Conservation (phyloP, 2,113 vertebrate species). For the Excalfactoria chinensis region DNA sequence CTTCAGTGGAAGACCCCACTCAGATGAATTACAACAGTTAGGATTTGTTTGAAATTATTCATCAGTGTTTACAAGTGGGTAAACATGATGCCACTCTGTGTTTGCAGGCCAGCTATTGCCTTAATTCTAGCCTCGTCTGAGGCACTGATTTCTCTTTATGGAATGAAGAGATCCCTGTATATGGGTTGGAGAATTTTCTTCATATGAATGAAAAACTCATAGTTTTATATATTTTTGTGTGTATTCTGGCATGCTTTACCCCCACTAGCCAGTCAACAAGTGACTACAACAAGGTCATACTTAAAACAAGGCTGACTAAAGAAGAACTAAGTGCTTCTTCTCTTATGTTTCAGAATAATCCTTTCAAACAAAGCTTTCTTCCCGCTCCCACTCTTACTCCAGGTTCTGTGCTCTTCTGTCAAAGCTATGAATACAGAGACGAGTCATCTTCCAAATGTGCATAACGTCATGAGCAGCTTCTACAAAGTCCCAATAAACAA, state of each 20-base stretch:
- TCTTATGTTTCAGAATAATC: not conserved
- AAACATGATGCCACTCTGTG: not conserved
- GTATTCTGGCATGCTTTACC: not conserved
- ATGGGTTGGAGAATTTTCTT: slow-evolving; percentile 11
- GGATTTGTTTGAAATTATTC: not conserved
- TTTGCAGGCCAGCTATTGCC: slow-evolving; percentile 41
- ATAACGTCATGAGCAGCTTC: not conserved
- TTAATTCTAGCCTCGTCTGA: slow-evolving; percentile 56
- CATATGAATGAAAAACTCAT: not conserved
- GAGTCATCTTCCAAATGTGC: not conserved
- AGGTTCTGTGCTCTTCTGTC: not conserved
- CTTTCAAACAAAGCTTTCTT: not conserved
- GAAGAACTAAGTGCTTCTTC: not conserved
- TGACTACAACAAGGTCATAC: not conserved
- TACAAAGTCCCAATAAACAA: not conserved
- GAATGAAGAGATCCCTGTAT: slow-evolving; percentile 42
- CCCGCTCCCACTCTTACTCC: not conserved
- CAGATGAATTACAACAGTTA: not conserved
- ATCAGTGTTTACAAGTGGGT: not conserved
- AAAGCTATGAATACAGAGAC: not conserved
- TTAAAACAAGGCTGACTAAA: not conserved
- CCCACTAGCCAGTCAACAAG: not conserved
- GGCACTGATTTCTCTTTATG: slow-evolving; percentile 14
- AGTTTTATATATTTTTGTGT: not conserved
- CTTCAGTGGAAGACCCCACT: not conserved